Evolutionary conservation across 2,888 invertebrate species (phyloP), one percentile per base, ranked within the genome.

Genomic region (Bellardia pandia): DNA sequence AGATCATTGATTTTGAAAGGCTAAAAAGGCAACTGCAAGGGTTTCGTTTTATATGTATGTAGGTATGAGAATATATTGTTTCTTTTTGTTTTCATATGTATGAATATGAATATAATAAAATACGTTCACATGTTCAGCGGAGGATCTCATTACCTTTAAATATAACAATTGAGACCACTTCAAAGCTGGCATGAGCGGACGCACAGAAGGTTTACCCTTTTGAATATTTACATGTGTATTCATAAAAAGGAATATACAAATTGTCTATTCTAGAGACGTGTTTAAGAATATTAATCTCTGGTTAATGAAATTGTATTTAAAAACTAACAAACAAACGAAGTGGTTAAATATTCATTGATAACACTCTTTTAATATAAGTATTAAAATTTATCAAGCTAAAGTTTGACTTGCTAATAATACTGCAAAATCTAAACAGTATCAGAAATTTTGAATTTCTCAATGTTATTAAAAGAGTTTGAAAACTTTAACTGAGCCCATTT

Each of bases 131-230:
- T 56, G 48, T 48, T 77, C 72, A 71, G 74, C 87, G 74, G 78
- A 85, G 86, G 85, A 89, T 92, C 91, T 91, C 91, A 92, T 92
- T 92, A 91, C 90, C 64, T 91, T 92, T 91, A 90, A 92, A 88
- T 89, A 89, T 89, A 91, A 92, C 92, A 92, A 92, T 81, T 79
- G 77, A 33, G 86, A 53, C 53, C 78, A 86, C 78, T 82, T 82
- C 68, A 86, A 58, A 40, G 48, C 14, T 14, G 5, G 7, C 23
- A 8, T 56, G 11, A 56, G 11, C 2, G 23, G 60, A 60, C 37
- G 0, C n/a, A 33, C 60, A 33, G 13, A 51, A n/a, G 51, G 51
- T 1, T 37, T 6, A 45, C 9, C 45, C 3, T 45, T 45, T 45
- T 45, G 6, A 7, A 45, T 11, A 45, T 11, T 45, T 45, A 13